phyloP scores from a whole-genome alignment of 2,888 invertebrate genomes.

The Anoplius nigerrimus region DNA sequence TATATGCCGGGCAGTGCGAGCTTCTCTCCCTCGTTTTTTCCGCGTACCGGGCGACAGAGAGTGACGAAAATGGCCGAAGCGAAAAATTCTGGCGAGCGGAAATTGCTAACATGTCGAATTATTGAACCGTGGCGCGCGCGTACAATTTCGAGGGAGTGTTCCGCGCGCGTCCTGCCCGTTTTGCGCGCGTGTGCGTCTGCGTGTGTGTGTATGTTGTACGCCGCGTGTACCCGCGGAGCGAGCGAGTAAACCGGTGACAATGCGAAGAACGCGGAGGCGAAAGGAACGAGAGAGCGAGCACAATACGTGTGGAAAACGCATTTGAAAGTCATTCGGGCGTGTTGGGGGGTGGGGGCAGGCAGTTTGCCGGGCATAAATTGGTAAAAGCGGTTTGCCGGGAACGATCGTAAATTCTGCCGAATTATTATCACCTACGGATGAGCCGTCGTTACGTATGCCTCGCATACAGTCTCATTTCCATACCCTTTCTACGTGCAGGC shows the following conservation, averaged over 20 bases:
- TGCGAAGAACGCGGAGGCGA: slow-evolving; percentile 17
- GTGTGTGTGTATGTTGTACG: neutral
- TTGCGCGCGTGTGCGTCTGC: too few relatives aligned
- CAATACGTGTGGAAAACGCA: slow-evolving; percentile 48
- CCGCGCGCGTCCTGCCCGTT: neutral
- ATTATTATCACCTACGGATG: neutral
- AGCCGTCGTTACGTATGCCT: too few relatives aligned
- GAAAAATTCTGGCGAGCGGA: slow-evolving; percentile 46
- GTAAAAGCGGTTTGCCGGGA: slow-evolving; percentile 41
- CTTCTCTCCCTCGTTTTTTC: slow-evolving; percentile 15
- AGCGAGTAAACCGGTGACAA: neutral
- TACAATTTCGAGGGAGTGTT: neutral
- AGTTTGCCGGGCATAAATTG: slow-evolving; percentile 29
- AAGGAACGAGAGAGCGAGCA: slow-evolving; percentile 27
- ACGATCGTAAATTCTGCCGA: slow-evolving; percentile 35
- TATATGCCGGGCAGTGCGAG: slow-evolving; percentile 2
- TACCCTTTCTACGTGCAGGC: too few relatives aligned
- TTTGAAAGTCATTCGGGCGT: slow-evolving; percentile 47
- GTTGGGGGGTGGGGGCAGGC: slow-evolving; percentile 24
- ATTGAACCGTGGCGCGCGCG: slow-evolving; percentile 48
- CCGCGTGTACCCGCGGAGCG: neutral
- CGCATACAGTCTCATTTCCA: too few relatives aligned
- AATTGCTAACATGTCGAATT: slow-evolving; percentile 52
- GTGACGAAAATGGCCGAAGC: slow-evolving; percentile 11
- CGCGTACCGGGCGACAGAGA: slow-evolving; percentile 10